Evolutionary conservation across 2,113 vertebrate genomes (phyloP), one percentile per base, ranked within the genome.

Genomic region (Polypterus senegalus): DNA sequence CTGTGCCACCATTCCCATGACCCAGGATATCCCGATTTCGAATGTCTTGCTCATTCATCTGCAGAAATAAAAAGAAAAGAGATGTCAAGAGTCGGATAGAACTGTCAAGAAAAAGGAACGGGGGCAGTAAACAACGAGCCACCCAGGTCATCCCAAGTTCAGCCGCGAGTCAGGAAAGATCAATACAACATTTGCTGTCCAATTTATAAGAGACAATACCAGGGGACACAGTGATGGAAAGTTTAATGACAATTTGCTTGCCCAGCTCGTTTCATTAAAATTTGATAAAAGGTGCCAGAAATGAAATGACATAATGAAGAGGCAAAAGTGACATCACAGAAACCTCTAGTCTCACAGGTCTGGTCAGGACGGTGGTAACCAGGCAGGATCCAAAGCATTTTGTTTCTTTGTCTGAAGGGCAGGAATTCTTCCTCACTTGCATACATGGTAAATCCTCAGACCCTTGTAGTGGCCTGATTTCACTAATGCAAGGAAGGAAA

Each of bases 21-120:
- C 95, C 94, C 55, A 98, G 94, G 74, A 95, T 92, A 78, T 98
- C 95, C 76, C 91, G 92, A 79, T 93, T 95, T 73, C 89, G 85
- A 76, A 98, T 96, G 83, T 98, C 95, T 79, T 96, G 91, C 78
- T 95, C 94, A 86, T 93, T 97, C 83, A 98, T 98, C 95, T 98
- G 82, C 75, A 85, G 65, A 62, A 53, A 66, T 43, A 63, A 48
- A 71, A 63, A 67, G 45, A 64, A 61, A 64, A 70, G 85, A 79
- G 73, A 80, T 82, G 79, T 78, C 79, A 84, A 72, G 77, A 79
- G 74, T 78, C 62, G 82, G 86, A 90, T 79, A 80, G 83, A 89
- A 85, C 84, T 80, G 80, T 83, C 83, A 87, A 87, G 83, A 82
- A 85, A 79, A 81, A 77, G 82, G 79, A 82, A 83, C 85, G 80